phyloP scores from a whole-genome alignment of 1,140 invertebrate species.

The Contarinia nasturtii region DNA sequence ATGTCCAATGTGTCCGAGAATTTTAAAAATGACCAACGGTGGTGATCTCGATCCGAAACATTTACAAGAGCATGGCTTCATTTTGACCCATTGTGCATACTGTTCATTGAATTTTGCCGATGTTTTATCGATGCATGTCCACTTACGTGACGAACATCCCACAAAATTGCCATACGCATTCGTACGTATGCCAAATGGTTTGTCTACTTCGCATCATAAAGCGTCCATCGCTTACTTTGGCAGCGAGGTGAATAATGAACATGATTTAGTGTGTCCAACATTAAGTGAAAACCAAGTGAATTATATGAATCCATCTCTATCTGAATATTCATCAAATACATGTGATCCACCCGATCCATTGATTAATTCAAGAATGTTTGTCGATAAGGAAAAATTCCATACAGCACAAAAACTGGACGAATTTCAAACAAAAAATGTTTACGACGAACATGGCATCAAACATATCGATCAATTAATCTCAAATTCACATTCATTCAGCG shows the following conservation, averaged over 20 bases:
- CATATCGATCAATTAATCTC: too few species aligned
- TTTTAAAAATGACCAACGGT: too few species aligned
- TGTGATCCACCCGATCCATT: not conserved
- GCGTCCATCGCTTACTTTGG: too few species aligned
- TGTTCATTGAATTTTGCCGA: not conserved
- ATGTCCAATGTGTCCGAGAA: too few species aligned
- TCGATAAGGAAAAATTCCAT: too few species aligned
- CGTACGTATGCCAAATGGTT: not conserved
- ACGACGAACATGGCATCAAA: too few species aligned
- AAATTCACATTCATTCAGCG: too few species aligned
- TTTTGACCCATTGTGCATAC: not conserved
- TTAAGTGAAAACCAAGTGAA: conserved; percentile 2
- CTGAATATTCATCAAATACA: not conserved
- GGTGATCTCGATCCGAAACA: not conserved
- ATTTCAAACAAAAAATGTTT: too few species aligned
- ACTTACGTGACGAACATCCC: not conserved
- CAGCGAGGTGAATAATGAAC: too few species aligned
- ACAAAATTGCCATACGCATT: not conserved
- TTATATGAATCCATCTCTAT: conserved; percentile 1
- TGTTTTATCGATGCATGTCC: not conserved
- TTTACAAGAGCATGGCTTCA: not conserved
- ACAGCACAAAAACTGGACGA: too few species aligned
- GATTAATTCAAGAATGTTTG: too few species aligned
- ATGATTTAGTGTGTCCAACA: not conserved
- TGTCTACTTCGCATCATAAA: too few species aligned